Conservation (phyloP, 2,797 vertebrate species). For the Spea hammondii region DNA sequence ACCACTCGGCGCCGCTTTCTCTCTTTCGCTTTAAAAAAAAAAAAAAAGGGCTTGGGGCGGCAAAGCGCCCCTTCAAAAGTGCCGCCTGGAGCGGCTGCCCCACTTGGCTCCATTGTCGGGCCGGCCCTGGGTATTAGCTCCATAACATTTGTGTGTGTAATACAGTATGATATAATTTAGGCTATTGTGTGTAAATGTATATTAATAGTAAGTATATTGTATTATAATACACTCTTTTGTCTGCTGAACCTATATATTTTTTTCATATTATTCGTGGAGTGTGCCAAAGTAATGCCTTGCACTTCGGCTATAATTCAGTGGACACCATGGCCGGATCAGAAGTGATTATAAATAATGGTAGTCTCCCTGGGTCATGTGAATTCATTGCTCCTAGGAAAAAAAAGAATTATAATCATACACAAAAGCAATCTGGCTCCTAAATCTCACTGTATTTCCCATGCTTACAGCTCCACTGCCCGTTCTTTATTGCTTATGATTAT, state of each 20-base stretch:
- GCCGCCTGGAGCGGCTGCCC: too few species aligned
- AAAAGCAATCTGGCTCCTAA: constrained; percentile 27
- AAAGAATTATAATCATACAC: constrained; percentile 22
- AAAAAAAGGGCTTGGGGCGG: too few species aligned
- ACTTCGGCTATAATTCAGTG: constrained; percentile 32
- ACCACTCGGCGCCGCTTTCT: too few species aligned
- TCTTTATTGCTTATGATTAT: neutral
- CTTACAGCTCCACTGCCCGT: constrained; percentile 4
- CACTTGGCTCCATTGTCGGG: too few species aligned
- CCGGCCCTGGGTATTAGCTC: too few species aligned
- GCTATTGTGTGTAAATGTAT: too few species aligned
- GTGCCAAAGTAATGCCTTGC: constrained; percentile 34
- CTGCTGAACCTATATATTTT: constrained; percentile 20
- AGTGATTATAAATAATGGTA: constrained; percentile 32
- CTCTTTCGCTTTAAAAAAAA: too few species aligned
- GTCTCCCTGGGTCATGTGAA: constrained; percentile 46
- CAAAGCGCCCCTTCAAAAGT: too few species aligned
- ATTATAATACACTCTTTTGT: too few species aligned
- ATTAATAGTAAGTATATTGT: too few species aligned
- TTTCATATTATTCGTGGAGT: constrained; percentile 25
- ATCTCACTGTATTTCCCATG: constrained; percentile 25
- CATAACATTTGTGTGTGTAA: too few species aligned
- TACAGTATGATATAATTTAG: too few species aligned
- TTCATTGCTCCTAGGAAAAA: constrained; percentile 32
- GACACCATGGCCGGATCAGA: constrained; percentile 10